A percentile compares a stretch with the other conserved stretches of the same genome.
Conservation (phyloP, 2,888 invertebrate genomes). For the Catocala sponsa region DNA sequence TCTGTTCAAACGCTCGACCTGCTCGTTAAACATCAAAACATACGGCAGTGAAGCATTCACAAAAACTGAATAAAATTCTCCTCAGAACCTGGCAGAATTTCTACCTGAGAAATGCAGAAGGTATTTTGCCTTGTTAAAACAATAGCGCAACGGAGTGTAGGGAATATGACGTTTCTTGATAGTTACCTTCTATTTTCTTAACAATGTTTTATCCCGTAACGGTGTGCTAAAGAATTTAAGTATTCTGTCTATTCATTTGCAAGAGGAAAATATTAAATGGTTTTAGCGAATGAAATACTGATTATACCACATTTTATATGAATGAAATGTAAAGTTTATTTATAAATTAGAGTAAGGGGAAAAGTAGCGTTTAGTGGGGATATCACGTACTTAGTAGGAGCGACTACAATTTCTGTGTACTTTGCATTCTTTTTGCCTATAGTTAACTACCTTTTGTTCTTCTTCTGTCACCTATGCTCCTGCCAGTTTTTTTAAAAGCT, state of each 20-base stretch:
- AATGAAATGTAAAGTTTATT: too few relatives aligned
- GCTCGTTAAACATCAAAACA: conserved; percentile 36
- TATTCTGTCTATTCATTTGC: background rate
- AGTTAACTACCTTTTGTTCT: too few relatives aligned
- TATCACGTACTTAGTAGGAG: too few relatives aligned
- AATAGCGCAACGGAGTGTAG: conserved; percentile 3
- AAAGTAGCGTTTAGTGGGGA: too few relatives aligned
- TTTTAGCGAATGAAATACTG: background rate
- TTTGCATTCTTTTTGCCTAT: too few relatives aligned
- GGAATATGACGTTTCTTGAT: conserved; percentile 10
- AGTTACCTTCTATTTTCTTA: conserved; percentile 9
- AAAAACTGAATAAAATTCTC: conserved; percentile 18
- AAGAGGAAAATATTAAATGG: background rate
- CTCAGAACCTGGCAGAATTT: conserved; percentile 6
- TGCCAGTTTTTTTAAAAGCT: too few relatives aligned
- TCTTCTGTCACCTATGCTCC: too few relatives aligned
- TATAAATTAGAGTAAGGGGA: too few relatives aligned
- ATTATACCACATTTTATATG: too few relatives aligned
- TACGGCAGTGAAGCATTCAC: conserved; percentile 22
- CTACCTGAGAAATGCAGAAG: conserved; percentile 20
- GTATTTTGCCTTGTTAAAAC: conserved; percentile 24
- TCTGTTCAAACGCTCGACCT: conserved; percentile 26
- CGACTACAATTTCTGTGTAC: too few relatives aligned
- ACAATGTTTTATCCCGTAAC: background rate
- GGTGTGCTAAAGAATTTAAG: background rate